These are phyloP conservation scores for Pyralis farinalis DNA, from an alignment of 2,888 invertebrate species.

Conservation along the genomic window DNA sequence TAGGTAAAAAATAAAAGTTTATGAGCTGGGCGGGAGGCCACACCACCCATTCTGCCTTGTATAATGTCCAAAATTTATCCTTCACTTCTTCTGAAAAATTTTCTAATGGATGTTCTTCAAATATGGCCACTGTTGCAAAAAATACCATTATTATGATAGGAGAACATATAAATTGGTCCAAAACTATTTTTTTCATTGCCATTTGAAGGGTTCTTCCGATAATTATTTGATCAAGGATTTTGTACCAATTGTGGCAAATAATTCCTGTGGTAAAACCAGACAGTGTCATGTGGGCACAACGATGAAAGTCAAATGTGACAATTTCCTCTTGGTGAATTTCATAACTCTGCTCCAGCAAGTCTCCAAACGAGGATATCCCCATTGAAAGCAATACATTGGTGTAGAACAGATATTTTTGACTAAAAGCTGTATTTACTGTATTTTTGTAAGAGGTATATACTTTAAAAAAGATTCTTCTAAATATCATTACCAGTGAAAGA, in stretches of 20 bases:
- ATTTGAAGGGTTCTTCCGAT: conserved; percentile 84
- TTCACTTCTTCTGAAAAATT: conserved; percentile 85
- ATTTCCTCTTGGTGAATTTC: conserved; percentile 83
- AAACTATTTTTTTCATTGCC: conserved; percentile 88
- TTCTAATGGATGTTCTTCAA: conserved; percentile 83
- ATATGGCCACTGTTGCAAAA: conserved; percentile 86
- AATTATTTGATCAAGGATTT: conserved; percentile 85
- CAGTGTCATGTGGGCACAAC: conserved; percentile 88
- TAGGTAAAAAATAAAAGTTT: conserved; percentile 94
- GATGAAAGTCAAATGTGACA: conserved; percentile 75
- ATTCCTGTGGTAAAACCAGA: conserved; percentile 90
- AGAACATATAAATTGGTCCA: conserved; percentile 92
- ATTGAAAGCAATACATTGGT: conserved; percentile 91
- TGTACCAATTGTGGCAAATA: conserved; percentile 94
- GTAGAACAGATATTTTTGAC: conserved; percentile 84
- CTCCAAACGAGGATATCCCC: conserved; percentile 88
- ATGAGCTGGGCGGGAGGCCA: conserved; percentile 96
- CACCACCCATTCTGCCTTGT: conserved; percentile 93
- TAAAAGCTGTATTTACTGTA: conserved; percentile 68
- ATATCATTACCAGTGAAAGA: conserved; percentile 31
- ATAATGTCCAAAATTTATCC: conserved; percentile 88
- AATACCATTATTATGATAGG: conserved; percentile 89
- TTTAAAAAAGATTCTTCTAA: conserved; percentile 47
- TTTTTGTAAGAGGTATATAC: conserved; percentile 40
- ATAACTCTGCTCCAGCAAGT: conserved; percentile 89